Percentiles rank a stretch among this genome's conserved stretches.
These are phyloP conservation scores for Amblyteles armatorius DNA, from an alignment of 2,888 invertebrate genomes.

Conservation along the genomic window DNA sequence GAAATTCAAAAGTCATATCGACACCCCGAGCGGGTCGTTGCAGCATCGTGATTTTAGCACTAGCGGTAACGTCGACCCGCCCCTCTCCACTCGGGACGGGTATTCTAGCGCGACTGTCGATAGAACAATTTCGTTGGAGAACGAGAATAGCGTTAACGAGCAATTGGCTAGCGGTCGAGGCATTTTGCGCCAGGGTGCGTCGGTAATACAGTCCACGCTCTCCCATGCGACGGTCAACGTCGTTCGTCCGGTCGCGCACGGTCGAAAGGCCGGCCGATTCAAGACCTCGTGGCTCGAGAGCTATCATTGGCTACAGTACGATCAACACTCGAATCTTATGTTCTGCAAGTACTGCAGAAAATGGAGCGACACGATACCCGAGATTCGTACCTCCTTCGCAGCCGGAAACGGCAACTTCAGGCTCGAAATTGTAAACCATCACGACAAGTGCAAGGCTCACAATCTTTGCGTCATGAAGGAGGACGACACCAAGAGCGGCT, in stretches of 20 bases:
- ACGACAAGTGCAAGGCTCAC: constrained; percentile 92
- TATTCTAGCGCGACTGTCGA: neutral
- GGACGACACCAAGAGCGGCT: constrained; percentile 75
- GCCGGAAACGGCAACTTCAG: constrained; percentile 92
- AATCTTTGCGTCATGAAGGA: constrained; percentile 88
- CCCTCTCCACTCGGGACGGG: constrained; percentile 4
- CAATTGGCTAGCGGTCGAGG: constrained; percentile 51
- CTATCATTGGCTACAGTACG: constrained; percentile 91
- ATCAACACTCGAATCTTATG: constrained; percentile 89
- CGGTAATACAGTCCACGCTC: constrained; percentile 79
- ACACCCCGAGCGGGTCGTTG: constrained; percentile 39
- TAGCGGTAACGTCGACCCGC: constrained; percentile 2
- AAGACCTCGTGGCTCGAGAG: constrained; percentile 89
- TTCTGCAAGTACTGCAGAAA: constrained; percentile 91
- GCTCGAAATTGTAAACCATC: constrained; percentile 92
- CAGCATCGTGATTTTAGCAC: constrained; percentile 41
- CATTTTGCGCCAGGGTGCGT: constrained; percentile 77
- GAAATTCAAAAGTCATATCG: constrained; percentile 54
- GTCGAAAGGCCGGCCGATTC: constrained; percentile 89
- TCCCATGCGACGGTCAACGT: constrained; percentile 62
- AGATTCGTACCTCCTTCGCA: constrained; percentile 92
- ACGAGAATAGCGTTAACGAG: constrained; percentile 41
- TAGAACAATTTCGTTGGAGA: constrained; percentile 36
- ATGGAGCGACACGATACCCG: constrained; percentile 90
- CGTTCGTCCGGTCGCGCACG: constrained; percentile 68